Evolutionary conservation across 1,140 invertebrate genomes (phyloP).

Genomic region (Drosophila ohnishii): DNA sequence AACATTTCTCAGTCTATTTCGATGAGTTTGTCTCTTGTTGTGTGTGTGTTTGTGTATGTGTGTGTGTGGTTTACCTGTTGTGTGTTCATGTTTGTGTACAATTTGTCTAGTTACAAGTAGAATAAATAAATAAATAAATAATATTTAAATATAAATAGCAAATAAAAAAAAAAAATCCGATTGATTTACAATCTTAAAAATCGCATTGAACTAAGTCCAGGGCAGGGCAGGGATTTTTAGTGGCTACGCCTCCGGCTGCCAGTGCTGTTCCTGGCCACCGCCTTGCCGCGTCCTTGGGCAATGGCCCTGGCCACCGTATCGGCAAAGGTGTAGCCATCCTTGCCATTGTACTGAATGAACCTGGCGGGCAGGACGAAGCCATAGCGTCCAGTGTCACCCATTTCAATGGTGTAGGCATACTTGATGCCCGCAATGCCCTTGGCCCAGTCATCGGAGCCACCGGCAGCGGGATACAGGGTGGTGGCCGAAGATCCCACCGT

Average conservation of each 20-base stretch:
- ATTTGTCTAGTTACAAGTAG: conserved; percentile 76
- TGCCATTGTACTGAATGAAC: conserved; percentile 91
- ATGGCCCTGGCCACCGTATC: conserved; percentile 87
- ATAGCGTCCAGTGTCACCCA: conserved; percentile 93
- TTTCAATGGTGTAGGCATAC: conserved; percentile 94
- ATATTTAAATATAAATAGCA: conserved; percentile 62
- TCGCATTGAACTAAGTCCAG: conserved; percentile 52
- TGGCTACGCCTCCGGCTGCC: conserved; percentile 51
- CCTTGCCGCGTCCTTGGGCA: conserved; percentile 47
- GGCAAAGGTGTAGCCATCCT: conserved; percentile 93
- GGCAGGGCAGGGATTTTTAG: conserved; percentile 12
- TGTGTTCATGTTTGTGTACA: conserved; percentile 44
- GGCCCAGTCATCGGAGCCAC: conserved; percentile 96
- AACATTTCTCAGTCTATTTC: conserved; percentile 76
- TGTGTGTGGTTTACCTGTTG: conserved; percentile 4
- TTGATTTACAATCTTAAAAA: conserved; percentile 14
- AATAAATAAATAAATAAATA: conserved; percentile 80
- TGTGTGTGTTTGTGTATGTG: background rate
- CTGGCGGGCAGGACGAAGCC: conserved; percentile 94
- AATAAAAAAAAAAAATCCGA: conserved; percentile 40
- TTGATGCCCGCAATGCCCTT: conserved; percentile 92
- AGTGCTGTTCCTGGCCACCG: conserved; percentile 50
- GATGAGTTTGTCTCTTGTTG: conserved; percentile 31
- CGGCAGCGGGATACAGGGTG: conserved; percentile 90
- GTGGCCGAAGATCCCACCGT: conserved; percentile 90